These are phyloP conservation scores for Muschampia plurimacula DNA, from an alignment of 2,888 invertebrate species.

Conservation along the genomic window DNA sequence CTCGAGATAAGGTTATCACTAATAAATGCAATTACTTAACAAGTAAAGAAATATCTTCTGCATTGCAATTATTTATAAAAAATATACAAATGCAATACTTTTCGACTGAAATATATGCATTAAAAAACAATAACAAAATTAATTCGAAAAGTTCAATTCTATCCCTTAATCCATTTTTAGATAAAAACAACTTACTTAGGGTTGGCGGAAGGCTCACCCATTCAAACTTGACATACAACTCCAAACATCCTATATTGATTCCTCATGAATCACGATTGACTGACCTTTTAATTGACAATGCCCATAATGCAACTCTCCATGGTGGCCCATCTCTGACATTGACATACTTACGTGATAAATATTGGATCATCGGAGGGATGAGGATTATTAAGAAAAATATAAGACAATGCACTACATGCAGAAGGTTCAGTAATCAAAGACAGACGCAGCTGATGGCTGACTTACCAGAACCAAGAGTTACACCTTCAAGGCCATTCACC, in stretches of 20 bases:
- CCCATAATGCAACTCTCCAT: neutral
- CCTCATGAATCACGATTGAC: neutral
- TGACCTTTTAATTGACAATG: neutral
- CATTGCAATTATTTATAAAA: too few relatives aligned
- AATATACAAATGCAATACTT: too few relatives aligned
- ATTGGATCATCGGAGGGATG: neutral
- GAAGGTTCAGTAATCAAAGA: neutral
- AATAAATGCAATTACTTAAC: neutral
- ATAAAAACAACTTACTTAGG: neutral
- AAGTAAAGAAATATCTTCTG: too few relatives aligned
- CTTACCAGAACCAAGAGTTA: conserved; percentile 25
- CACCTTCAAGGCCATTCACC: conserved; percentile 32
- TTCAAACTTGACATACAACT: neutral
- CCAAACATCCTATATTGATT: neutral
- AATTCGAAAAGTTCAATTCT: too few relatives aligned
- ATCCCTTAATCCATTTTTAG: neutral
- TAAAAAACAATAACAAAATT: too few relatives aligned
- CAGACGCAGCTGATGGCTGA: conserved; percentile 33
- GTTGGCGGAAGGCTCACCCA: neutral
- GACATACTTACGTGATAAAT: neutral
- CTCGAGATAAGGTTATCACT: neutral
- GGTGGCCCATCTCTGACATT: neutral
- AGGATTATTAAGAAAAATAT: neutral
- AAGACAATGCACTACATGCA: neutral
- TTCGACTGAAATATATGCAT: too few relatives aligned